These are phyloP conservation scores for Seira musarum DNA, from an alignment of 2,888 invertebrate genomes.

Conservation along the genomic window DNA sequence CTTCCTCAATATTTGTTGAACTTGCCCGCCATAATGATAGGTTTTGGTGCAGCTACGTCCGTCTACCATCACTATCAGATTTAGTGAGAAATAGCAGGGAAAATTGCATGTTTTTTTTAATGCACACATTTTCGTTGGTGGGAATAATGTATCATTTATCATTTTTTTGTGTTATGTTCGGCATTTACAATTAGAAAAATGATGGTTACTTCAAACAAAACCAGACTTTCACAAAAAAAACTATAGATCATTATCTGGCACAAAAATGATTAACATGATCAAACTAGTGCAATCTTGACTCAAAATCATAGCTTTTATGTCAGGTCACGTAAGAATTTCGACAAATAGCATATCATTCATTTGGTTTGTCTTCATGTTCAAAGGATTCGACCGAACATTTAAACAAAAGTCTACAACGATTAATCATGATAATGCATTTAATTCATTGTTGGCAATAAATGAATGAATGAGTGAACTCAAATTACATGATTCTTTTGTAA, in stretches of 20 bases:
- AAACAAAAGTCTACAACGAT: too few species aligned
- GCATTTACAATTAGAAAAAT: background rate
- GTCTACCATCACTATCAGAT: background rate
- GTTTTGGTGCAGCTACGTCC: background rate
- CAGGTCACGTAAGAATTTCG: constrained; percentile 38
- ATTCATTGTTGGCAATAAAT: too few species aligned
- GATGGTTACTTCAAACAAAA: background rate
- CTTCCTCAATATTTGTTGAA: background rate
- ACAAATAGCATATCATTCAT: background rate
- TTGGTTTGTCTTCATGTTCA: too few species aligned
- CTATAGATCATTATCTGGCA: background rate
- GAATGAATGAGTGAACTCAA: too few species aligned
- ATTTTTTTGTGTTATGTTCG: too few species aligned
- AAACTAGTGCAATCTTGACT: background rate
- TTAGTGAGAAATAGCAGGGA: background rate
- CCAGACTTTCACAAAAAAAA: background rate
- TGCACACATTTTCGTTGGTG: background rate
- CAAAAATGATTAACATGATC: background rate
- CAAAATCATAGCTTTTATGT: constrained; percentile 15
- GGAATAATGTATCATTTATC: background rate
- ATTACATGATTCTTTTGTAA: too few species aligned
- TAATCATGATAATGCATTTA: too few species aligned
- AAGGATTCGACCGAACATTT: too few species aligned
- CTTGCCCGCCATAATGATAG: background rate
- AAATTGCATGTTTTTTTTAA: background rate